Conservation (phyloP, 2,113 vertebrate genomes). For the Hassar affinis region DNA sequence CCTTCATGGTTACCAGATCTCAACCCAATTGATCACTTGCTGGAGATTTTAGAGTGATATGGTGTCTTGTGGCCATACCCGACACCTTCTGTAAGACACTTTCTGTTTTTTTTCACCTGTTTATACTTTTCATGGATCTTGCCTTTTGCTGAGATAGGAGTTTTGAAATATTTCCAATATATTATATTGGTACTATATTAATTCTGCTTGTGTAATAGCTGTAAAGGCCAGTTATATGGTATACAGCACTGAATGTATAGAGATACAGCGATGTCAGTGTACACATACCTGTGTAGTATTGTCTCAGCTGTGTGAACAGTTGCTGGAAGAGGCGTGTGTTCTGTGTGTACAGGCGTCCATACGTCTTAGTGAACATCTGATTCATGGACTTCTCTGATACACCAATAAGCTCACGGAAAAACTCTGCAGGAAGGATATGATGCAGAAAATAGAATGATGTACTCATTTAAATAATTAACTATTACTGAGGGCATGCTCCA, state of each 20-base stretch:
- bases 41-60: not conserved
- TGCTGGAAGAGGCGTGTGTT: constrained; percentile 79
- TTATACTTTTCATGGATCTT: not conserved
- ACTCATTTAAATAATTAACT: too few relatives aligned
- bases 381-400: constrained; percentile 82
- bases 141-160: too few relatives aligned
- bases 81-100: not conserved
- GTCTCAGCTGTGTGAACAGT: constrained; percentile 77
- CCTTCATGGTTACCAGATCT: not conserved
- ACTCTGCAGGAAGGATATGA: constrained; percentile 74
- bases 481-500: not conserved
- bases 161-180: not conserved
- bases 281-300: constrained; percentile 78
- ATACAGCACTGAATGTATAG: not conserved
- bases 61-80: not conserved
- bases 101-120: not conserved
- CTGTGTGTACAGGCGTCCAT: constrained; percentile 82
- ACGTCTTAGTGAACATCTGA: constrained; percentile 85
- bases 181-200: not conserved
- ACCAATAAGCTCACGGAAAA: constrained; percentile 83
- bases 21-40: not conserved
- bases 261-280: not conserved
- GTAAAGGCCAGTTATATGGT: not conserved
- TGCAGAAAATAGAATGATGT: too few relatives aligned
- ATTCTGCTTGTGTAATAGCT: not conserved